These are phyloP conservation scores for Galeruca laticollis DNA, from an alignment of 2,888 invertebrate genomes.

Conservation along the genomic window DNA sequence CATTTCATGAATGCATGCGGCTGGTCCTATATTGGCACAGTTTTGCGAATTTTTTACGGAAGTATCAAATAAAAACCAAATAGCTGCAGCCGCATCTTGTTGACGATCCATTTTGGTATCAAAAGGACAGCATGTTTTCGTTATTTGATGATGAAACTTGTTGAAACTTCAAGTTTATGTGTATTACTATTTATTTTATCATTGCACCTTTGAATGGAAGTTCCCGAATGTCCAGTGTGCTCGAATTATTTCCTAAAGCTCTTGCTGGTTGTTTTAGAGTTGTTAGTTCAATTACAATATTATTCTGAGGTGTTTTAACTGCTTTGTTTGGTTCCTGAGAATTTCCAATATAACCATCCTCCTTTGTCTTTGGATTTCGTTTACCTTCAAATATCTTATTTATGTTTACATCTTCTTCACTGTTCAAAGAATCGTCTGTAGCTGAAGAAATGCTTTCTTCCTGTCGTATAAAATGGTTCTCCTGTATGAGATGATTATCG, in stretches of 20 bases:
- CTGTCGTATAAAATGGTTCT: neutral
- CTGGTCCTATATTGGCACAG: neutral
- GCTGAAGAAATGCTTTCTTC: no score
- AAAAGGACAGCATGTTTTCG: neutral
- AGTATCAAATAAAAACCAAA: neutral
- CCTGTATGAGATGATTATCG: no score
- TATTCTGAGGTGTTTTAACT: no score
- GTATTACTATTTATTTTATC: neutral
- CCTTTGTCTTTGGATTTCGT: neutral
- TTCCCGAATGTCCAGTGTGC: neutral
- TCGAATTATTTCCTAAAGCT: no score
- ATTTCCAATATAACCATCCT: neutral
- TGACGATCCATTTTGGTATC: neutral
- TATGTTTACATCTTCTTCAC: no score
- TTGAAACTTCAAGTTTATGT: neutral
- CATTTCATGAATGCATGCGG: neutral
- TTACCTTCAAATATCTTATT: neutral
- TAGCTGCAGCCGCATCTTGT: neutral
- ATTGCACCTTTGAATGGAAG: neutral
- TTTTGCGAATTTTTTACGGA: neutral
- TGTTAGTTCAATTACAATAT: no score
- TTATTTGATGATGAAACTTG: neutral
- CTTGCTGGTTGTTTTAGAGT: no score
- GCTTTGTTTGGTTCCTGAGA: slow-evolving; percentile 1
- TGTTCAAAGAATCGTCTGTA: neutral